Evolutionary conservation across 2,797 vertebrate genomes (phyloP).

Genomic region (Mus caroli): DNA sequence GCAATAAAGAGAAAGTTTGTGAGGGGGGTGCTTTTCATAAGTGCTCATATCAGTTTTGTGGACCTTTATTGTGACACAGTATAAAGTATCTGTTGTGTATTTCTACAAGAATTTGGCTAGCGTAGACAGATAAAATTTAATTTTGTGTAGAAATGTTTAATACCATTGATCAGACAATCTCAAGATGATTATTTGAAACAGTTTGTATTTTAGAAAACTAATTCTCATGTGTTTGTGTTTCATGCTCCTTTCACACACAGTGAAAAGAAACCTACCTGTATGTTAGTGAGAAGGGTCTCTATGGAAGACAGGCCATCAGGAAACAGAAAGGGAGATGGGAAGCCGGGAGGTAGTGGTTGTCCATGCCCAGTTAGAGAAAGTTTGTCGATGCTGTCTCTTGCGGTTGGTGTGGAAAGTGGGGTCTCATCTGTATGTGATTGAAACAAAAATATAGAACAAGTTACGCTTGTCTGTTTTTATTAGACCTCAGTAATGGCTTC

Average conservation of each 20-base stretch:
- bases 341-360: conserved; percentile 97
- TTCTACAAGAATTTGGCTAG: conserved; percentile 78
- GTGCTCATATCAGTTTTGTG: conserved; percentile 77
- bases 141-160: conserved; percentile 72
- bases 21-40: conserved; percentile 71
- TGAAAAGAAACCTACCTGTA: conserved; percentile 94
- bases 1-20: conserved; percentile 81
- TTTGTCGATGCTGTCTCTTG: conserved; percentile 99
- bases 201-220: conserved; percentile 77
- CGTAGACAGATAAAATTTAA: conserved; percentile 79
- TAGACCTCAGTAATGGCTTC: conserved; percentile 94
- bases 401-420: conserved; percentile 97
- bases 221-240: conserved; percentile 61
- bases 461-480: conserved; percentile 95
- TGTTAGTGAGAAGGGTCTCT: conserved; percentile 99
- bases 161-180: neutral
- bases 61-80: conserved; percentile 72
- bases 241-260: conserved; percentile 70
- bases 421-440: conserved; percentile 97
- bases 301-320: conserved; percentile 99
- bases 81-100: conserved; percentile 71
- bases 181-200: conserved; percentile 77
- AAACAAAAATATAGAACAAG: conserved; percentile 95
- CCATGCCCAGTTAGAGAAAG: conserved; percentile 97
- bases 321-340: conserved; percentile 99